These are phyloP conservation scores for Sipha maydis DNA, from an alignment of 2,888 invertebrate genomes.

Conservation along the genomic window DNA sequence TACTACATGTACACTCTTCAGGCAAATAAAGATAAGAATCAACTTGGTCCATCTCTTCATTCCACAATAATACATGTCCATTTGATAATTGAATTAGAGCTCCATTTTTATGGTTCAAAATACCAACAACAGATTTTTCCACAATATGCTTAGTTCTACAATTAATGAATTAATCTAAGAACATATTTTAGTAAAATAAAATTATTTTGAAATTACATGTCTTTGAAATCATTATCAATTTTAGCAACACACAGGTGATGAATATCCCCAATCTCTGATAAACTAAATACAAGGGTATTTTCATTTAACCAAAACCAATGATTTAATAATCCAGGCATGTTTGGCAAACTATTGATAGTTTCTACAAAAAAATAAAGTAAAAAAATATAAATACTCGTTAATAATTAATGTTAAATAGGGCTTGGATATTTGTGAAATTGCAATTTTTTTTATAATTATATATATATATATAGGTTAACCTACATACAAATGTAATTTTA, in stretches of 20 bases:
- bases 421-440: too few relatives aligned
- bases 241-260: conserved; percentile 40
- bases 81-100: conserved; percentile 67
- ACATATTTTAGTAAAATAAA: neutral
- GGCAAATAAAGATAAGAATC: conserved; percentile 67
- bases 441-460: too few relatives aligned
- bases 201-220: conserved; percentile 21
- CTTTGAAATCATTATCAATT: conserved; percentile 22
- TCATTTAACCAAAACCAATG: conserved; percentile 60
- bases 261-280: conserved; percentile 19
- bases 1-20: conserved; percentile 69
- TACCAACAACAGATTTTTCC: conserved; percentile 32
- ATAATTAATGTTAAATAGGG: neutral
- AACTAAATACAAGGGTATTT: conserved; percentile 33
- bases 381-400: neutral
- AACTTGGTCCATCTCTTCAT: conserved; percentile 64
- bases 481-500: too few relatives aligned
- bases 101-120: conserved; percentile 63
- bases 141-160: conserved; percentile 38
- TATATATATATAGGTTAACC: too few relatives aligned
- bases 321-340: conserved; percentile 18
- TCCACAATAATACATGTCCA: conserved; percentile 68
- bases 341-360: neutral
- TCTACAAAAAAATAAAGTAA: conserved; percentile 21
- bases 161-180: neutral